Evolutionary conservation across 2,113 vertebrate genomes (phyloP).

Genomic region (Plectropomus leopardus): DNA sequence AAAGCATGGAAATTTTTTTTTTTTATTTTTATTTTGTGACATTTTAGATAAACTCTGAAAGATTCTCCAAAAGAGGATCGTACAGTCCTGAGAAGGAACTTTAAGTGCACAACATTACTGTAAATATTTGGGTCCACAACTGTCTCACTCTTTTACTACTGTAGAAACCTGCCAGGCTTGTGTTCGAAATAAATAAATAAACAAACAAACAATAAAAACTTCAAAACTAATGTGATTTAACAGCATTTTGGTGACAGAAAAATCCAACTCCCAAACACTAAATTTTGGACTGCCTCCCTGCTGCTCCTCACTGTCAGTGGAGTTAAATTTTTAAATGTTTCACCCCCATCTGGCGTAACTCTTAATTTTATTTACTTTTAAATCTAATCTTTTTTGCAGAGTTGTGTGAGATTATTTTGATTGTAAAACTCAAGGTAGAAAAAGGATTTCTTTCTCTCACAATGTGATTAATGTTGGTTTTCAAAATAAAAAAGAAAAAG

Average conservation of each 20-base stretch:
- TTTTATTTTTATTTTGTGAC: slow-evolving; percentile 15
- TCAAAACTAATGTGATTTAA: slow-evolving; percentile 56
- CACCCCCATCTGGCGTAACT: slow-evolving; percentile 27
- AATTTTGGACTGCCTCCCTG: slow-evolving; percentile 34
- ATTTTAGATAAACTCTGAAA: slow-evolving; percentile 56
- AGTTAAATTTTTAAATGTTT: slow-evolving; percentile 60
- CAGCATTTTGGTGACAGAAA: slow-evolving; percentile 26
- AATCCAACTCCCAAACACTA: slow-evolving; percentile 12
- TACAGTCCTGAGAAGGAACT: slow-evolving; percentile 47
- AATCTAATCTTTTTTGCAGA: slow-evolving; percentile 63
- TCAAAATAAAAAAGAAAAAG: slow-evolving; percentile 43
- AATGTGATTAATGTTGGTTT: slow-evolving; percentile 69
- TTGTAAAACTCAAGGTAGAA: slow-evolving; percentile 61
- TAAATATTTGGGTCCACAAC: slow-evolving; percentile 79
- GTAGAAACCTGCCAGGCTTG: slow-evolving; percentile 72
- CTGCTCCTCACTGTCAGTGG: slow-evolving; percentile 17
- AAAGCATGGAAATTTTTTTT: slow-evolving; percentile 51
- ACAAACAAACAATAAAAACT: slow-evolving; percentile 58
- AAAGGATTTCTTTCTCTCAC: slow-evolving; percentile 52
- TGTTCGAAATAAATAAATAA: too few species aligned
- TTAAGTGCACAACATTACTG: slow-evolving; percentile 79
- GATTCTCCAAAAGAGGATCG: slow-evolving; percentile 59
- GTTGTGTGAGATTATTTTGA: slow-evolving; percentile 73
- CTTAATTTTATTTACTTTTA: slow-evolving; percentile 59
- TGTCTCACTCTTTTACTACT: slow-evolving; percentile 78